phyloP scores from a whole-genome alignment of 2,888 invertebrate species.

The Maniola hyperantus region DNA sequence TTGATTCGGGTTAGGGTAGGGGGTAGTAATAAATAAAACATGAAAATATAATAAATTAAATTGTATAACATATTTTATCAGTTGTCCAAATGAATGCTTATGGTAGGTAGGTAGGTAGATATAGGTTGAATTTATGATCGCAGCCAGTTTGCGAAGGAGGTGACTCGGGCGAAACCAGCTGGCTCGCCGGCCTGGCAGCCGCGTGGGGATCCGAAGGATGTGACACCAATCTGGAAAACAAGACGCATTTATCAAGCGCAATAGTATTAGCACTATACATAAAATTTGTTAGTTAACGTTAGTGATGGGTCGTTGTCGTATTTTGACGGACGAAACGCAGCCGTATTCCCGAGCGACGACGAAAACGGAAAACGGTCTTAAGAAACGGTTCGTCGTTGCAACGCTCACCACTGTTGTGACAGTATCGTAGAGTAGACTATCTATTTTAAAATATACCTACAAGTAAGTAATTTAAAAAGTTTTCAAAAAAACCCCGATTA shows the following conservation, averaged over 20 bases:
- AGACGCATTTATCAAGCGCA: neutral
- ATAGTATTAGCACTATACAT: neutral
- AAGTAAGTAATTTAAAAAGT: too few relatives aligned
- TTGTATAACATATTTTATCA: neutral
- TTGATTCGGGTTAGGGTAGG: too few relatives aligned
- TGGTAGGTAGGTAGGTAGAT: neutral
- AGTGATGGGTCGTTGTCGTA: too few relatives aligned
- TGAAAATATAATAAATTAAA: neutral
- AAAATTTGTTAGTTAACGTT: too few relatives aligned
- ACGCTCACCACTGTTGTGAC: too few relatives aligned
- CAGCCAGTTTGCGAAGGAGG: constrained; percentile 46
- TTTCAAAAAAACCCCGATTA: too few relatives aligned
- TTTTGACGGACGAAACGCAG: too few relatives aligned
- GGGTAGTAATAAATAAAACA: neutral
- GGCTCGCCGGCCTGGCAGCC: constrained; percentile 46
- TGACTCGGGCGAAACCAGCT: constrained; percentile 46
- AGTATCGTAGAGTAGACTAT: too few relatives aligned
- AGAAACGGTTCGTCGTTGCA: too few relatives aligned
- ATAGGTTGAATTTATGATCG: constrained; percentile 10
- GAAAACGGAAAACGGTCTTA: too few relatives aligned
- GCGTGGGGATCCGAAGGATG: constrained; percentile 41
- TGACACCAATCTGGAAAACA: constrained; percentile 37
- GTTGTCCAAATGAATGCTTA: neutral
- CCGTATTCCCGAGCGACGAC: too few relatives aligned
- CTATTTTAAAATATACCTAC: too few relatives aligned